phyloP scores from a whole-genome alignment of 2,797 vertebrate genomes.

The Microctenopoma steveboyesi region DNA sequence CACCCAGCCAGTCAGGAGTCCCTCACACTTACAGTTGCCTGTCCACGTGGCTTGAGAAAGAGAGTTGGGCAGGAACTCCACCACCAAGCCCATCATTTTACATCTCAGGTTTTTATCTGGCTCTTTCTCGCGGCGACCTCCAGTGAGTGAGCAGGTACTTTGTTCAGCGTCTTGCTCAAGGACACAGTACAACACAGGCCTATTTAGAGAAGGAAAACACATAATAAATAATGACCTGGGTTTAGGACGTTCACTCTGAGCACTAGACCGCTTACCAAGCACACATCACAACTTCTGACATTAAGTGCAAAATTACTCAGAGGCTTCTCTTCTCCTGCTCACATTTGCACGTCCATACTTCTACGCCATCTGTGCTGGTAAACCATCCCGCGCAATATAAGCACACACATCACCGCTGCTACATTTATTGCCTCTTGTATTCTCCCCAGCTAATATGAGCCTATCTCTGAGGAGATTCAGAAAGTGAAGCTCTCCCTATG shows the following conservation, averaged over 20 bases:
- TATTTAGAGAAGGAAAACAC: conserved; percentile 17
- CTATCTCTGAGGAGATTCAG: conserved; percentile 11
- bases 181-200: conserved; percentile 41
- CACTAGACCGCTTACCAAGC: conserved; percentile 15
- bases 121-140: conserved; percentile 44
- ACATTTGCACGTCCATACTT: conserved; percentile 12
- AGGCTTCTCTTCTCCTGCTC: conserved; percentile 17
- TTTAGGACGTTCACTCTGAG: conserved; percentile 44
- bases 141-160: conserved; percentile 42
- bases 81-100: conserved; percentile 58
- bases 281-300: conserved; percentile 13
- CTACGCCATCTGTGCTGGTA: conserved; percentile 41
- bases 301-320: conserved; percentile 17
- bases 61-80: conserved; percentile 62
- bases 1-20: conserved; percentile 43
- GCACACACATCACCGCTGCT: conserved; percentile 13
- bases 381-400: conserved; percentile 16
- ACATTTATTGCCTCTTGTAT: conserved; percentile 18
- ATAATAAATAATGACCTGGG: conserved; percentile 29
- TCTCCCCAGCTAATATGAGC: conserved; percentile 12
- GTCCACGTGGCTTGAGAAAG: conserved; percentile 69
- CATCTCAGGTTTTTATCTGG: conserved; percentile 64
- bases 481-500: background rate
- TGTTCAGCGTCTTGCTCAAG: conserved; percentile 59
- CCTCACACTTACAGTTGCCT: conserved; percentile 37